A percentile compares a stretch with the other conserved stretches of the same genome.
phyloP scores from a whole-genome alignment of 1,140 invertebrate genomes.

The Hylaeus anthracinus region DNA sequence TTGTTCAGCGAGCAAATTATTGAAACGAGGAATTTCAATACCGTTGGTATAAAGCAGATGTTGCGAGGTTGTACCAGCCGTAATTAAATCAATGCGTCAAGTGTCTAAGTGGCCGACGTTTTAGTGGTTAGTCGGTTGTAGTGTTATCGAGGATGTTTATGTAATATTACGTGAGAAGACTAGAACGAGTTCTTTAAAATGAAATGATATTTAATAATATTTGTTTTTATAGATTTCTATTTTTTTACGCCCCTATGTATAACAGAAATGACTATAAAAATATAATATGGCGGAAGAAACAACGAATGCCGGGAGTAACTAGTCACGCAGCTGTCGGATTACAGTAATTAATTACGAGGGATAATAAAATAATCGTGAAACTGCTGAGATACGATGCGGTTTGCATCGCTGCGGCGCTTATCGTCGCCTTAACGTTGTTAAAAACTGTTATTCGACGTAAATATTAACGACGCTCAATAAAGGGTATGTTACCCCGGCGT shows the following conservation, averaged over 20 bases:
- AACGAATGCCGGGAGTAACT: background rate
- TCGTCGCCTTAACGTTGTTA: background rate
- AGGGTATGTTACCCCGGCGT: background rate
- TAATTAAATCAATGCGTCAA: too few relatives aligned
- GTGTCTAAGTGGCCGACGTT: too few relatives aligned
- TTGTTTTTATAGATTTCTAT: too few relatives aligned
- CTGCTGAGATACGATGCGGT: background rate
- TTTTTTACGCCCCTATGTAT: too few relatives aligned
- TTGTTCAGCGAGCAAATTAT: background rate
- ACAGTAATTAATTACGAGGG: conserved; percentile 21
- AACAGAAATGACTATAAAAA: too few relatives aligned
- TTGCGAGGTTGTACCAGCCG: background rate
- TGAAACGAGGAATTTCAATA: background rate
- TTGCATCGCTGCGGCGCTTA: background rate
- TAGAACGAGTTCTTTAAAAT: too few relatives aligned
- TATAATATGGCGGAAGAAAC: background rate
- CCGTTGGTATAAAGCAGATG: background rate
- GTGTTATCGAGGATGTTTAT: too few relatives aligned
- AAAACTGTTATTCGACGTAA: background rate
- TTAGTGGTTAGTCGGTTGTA: too few relatives aligned
- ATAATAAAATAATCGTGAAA: conserved; percentile 25
- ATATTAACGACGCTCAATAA: background rate
- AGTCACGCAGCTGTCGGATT: background rate
- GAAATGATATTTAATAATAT: too few relatives aligned
- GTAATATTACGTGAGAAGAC: too few relatives aligned